These are phyloP conservation scores for Amblyornis subalaris DNA, from an alignment of 2,113 vertebrate species.

Conservation along the genomic window DNA sequence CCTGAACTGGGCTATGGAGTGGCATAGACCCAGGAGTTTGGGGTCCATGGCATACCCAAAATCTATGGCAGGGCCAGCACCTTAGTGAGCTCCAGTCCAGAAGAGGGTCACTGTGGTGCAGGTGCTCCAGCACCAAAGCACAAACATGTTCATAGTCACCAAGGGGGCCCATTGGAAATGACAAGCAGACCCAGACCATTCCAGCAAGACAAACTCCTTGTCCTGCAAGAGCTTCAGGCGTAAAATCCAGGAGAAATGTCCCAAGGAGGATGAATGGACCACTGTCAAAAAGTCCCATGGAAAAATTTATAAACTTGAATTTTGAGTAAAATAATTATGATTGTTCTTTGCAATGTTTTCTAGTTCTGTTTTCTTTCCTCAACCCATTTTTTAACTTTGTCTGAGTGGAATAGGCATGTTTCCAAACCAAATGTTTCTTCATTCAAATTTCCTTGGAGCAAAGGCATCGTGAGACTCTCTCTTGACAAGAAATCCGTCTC, in stretches of 20 bases:
- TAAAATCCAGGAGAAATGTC: background rate
- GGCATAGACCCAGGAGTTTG: background rate
- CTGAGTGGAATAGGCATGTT: background rate
- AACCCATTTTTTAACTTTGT: background rate
- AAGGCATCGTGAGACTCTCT: background rate
- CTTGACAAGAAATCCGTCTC: background rate
- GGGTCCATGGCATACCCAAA: background rate
- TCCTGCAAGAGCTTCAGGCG: background rate
- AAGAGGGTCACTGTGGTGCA: rapidly evolving
- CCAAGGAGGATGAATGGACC: background rate
- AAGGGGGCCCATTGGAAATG: background rate
- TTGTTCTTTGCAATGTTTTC: background rate
- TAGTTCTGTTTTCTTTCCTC: background rate
- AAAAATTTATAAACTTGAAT: background rate
- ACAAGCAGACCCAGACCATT: background rate
- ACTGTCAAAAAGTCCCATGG: background rate
- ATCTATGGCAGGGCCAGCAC: background rate
- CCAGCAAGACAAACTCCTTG: background rate
- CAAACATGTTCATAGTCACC: background rate
- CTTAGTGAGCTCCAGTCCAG: background rate
- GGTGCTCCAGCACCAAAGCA: background rate
- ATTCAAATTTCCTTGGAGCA: constrained; percentile 35
- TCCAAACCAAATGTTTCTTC: background rate
- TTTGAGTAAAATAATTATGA: background rate
- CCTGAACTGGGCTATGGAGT: background rate